Base-by-base conservation (phyloP, 2,797 vertebrate genomes). In the Psittacula derbiana region DNA sequence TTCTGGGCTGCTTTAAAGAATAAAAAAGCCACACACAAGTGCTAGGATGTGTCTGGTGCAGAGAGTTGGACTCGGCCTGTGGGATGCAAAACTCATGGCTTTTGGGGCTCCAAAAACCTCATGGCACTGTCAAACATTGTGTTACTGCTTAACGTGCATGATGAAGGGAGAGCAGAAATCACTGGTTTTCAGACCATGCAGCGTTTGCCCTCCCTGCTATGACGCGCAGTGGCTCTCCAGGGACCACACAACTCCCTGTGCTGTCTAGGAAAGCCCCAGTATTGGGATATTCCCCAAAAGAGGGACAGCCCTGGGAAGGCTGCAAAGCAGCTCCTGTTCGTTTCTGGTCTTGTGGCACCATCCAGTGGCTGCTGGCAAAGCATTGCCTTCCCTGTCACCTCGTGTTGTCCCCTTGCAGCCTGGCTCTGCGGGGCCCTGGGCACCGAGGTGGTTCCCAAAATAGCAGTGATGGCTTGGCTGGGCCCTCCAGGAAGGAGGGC, bases 401-500 rank as follows among this genome's bases (percentile, higher is more conserved):
- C 33, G 3, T 4, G 25, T 25, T 15, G 4, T 20, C 27, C 46
- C 19, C 60, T 16, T 11, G 30, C 62, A 43, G 57, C 61, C 12
- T 4, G 7, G 10, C 19, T 52, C 10, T 33, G 24, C 10, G 2
- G 38, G 24, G 40, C 16, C 12, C 5, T 36, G 44, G 8, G 46
- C 14, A 62, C 14, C 0, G 2, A 41, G n/a, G 30, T 16, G 62
- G 13, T 10, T 21, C 18, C 58, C 19, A 2, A 3, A 47, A 23
- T 28, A 38, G 20, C 55, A 43, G 20, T 21, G 5, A 24, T 12
- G 24, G 18, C 46, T 58, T 3, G 2, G 19, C 16, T 27, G 28
- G 31, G 31, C 98, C 97, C 85, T 98, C 97, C 65, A 98, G 95
- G 30, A 97, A 98, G 14, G 97, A 98, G 60, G 97, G 80, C 24